Percentiles rank a stretch among this genome's conserved stretches.
phyloP scores from a whole-genome alignment of 2,797 vertebrate species.

The Rhinoraja longicauda region DNA sequence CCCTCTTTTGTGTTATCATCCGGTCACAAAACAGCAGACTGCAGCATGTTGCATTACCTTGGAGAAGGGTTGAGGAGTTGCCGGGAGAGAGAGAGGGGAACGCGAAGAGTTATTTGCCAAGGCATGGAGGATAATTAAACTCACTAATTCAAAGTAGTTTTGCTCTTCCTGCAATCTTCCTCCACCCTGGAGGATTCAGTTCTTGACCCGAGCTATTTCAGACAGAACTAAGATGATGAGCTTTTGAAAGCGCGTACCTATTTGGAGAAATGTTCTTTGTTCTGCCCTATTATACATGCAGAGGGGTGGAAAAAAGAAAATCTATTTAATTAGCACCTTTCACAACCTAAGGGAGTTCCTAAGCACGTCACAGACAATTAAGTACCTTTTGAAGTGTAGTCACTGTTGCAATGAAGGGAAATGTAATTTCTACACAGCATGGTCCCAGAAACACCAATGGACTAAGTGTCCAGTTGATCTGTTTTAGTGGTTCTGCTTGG shows the following conservation, averaged over 20 bases:
- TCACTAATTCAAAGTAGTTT: neutral
- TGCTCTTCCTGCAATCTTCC: neutral
- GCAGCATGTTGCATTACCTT: neutral
- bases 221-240: neutral
- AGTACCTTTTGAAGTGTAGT: neutral
- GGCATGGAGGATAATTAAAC: neutral
- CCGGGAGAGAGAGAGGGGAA: too few relatives aligned
- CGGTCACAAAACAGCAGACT: neutral
- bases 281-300: slow-evolving; percentile 21
- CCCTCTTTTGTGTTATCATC: too few relatives aligned
- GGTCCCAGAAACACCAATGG: slow-evolving; percentile 1
- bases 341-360: neutral
- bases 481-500: neutral
- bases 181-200: neutral
- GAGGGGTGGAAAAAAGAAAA: neutral
- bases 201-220: slow-evolving; percentile 14
- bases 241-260: neutral
- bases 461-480: slow-evolving; percentile 3
- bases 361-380: slow-evolving; percentile 24
- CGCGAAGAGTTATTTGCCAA: neutral
- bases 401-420: neutral
- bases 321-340: slow-evolving; percentile 22
- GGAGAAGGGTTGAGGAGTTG: neutral
- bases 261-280: neutral
- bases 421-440: slow-evolving; percentile 14